Evolutionary conservation across 2,797 vertebrate species (phyloP), one percentile per base, ranked within the genome.

Genomic region (Sphenodon punctatus): DNA sequence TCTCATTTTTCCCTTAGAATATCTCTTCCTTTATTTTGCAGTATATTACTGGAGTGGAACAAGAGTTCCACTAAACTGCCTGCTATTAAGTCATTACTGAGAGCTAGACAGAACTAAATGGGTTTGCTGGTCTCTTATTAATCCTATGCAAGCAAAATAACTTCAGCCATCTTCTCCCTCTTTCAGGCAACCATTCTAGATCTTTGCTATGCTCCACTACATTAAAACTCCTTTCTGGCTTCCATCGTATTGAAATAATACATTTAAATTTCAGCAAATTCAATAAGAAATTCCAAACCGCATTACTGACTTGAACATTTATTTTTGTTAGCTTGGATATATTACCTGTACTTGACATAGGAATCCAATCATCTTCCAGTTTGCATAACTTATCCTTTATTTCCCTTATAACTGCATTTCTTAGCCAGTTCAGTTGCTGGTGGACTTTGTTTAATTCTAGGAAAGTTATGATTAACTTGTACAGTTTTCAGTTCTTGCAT

Each of bases 401-500:
- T 82, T 75, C 30, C 9, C 9, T 69, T 69, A 30, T 46, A 64
- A 78, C 22, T 42, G 27, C 67, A 59, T 36, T 59, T 87, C 80
- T 64, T 64, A 48, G 79, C 39, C 13, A 75, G 30, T 83, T 85
- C 72, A 20, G n/a, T 42, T 4, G 64, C 42, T 53, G 56, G 14
- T 39, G 79, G 78, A 7, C n/a, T 67, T 80, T 67, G 43, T 79
- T 85, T 78, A 68, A 53, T n/a, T 16, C 64, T 55, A 10, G 41
- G 38, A 88, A 32, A 70, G 71, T 36, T 16, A 17, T 75, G 64
- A 23, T 70, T 34, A 55, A 70, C 67, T 25, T 75, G 61, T 66
- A 43, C 38, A 7, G 61, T 46, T 87, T 39, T 45, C 49, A 53
- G n/a, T 58, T 56, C 25, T 46, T 19, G 10, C 3, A 4, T 34